Evolutionary conservation across 2,797 vertebrate genomes (phyloP).

Genomic region (Babyrousa celebensis): DNA sequence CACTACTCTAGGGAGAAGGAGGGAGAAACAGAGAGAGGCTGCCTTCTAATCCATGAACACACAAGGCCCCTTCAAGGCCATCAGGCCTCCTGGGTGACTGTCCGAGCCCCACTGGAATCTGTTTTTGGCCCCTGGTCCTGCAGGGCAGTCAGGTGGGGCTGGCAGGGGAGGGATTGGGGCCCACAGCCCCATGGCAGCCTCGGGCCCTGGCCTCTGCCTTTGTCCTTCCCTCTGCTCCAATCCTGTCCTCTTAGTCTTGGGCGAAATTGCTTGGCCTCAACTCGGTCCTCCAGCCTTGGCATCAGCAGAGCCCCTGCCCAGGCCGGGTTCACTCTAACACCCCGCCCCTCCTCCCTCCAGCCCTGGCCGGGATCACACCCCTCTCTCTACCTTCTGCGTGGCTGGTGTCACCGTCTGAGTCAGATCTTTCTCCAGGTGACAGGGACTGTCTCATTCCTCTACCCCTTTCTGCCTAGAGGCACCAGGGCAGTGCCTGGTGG

Average conservation of each 20-base stretch:
- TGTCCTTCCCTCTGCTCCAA: background rate
- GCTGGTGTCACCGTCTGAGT: background rate
- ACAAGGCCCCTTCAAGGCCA: background rate
- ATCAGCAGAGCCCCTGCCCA: background rate
- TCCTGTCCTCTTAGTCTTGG: no score
- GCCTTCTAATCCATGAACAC: background rate
- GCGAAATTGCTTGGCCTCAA: background rate
- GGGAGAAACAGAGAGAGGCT: background rate
- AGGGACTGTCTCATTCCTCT: background rate
- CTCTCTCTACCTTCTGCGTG: accelerated
- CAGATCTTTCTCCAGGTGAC: accelerated
- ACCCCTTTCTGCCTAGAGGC: background rate
- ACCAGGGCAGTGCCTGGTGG: background rate
- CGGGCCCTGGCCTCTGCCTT: background rate
- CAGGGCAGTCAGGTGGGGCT: no score
- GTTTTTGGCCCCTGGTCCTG: background rate
- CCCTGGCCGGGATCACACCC: background rate
- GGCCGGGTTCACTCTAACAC: accelerated
- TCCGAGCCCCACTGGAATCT: background rate
- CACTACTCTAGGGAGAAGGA: background rate
- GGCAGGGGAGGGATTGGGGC: background rate
- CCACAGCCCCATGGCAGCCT: background rate
- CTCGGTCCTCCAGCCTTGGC: accelerated
- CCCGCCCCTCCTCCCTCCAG: accelerated
- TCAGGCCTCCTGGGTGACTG: background rate